These are phyloP conservation scores for Protomyctophum bolini DNA, from an alignment of 2,113 vertebrate genomes.

Conservation along the genomic window DNA sequence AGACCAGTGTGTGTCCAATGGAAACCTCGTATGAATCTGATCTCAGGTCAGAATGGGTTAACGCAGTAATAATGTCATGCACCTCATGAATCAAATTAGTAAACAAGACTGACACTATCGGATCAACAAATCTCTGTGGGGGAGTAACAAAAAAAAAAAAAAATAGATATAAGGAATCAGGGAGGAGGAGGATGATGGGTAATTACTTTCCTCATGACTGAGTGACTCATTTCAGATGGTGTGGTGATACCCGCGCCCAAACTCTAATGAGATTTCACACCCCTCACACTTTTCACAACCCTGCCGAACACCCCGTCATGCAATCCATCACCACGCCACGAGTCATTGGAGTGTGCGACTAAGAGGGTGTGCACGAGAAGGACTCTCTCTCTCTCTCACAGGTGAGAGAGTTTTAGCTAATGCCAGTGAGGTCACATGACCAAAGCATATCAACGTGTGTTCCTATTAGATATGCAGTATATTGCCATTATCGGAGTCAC, in stretches of 20 bases:
- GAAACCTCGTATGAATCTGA: background rate
- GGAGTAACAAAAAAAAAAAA: slow-evolving; percentile 34
- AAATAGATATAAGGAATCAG: slow-evolving; percentile 65
- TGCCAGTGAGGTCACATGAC: slow-evolving; percentile 39
- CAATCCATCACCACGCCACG: slow-evolving; percentile 79
- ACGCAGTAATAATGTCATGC: no score
- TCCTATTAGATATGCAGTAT: slow-evolving; percentile 35
- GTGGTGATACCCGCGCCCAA: slow-evolving; percentile 67
- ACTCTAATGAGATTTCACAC: slow-evolving; percentile 83
- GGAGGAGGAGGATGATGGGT: slow-evolving; percentile 69
- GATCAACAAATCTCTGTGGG: slow-evolving; percentile 61
- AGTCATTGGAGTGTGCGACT: slow-evolving; percentile 42
- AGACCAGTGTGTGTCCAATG: no score
- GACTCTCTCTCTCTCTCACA: no score
- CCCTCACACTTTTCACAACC: slow-evolving; percentile 32
- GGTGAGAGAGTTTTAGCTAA: slow-evolving; percentile 49
- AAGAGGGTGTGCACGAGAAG: slow-evolving; percentile 43
- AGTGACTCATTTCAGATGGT: slow-evolving; percentile 71
- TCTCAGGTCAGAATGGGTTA: no score
- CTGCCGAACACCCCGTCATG: slow-evolving; percentile 56
- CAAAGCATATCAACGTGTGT: slow-evolving; percentile 25
- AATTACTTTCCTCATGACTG: slow-evolving; percentile 77
- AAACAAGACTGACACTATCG: slow-evolving; percentile 47
- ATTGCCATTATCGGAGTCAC: slow-evolving; percentile 30
- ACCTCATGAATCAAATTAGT: slow-evolving; percentile 40